Evolutionary conservation across 2,113 vertebrate genomes (phyloP).

Genomic region (Silurus meridionalis): DNA sequence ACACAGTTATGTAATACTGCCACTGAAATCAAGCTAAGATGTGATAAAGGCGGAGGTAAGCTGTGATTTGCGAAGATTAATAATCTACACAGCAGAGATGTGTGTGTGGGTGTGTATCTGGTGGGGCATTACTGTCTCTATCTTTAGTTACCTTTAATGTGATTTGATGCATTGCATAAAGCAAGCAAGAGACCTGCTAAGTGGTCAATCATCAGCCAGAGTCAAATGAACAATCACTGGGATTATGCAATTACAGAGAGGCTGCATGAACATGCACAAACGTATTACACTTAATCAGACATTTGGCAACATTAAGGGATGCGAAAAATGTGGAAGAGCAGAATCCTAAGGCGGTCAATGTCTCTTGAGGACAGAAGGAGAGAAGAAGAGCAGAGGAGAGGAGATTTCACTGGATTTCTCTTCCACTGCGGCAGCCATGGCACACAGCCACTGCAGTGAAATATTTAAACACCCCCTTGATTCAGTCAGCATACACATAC

Average conservation of each 20-base stretch:
- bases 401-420: slow-evolving; percentile 69
- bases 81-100: slow-evolving; percentile 41
- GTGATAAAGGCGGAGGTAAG: neutral
- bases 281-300: slow-evolving; percentile 5
- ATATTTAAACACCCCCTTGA: slow-evolving; percentile 62
- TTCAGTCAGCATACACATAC: slow-evolving; percentile 33
- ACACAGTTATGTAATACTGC: slow-evolving; percentile 19
- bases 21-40: neutral
- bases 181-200: slow-evolving; percentile 9
- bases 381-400: neutral
- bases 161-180: slow-evolving; percentile 14
- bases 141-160: slow-evolving; percentile 9
- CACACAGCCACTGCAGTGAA: slow-evolving; percentile 68
- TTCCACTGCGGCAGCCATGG: slow-evolving; percentile 71
- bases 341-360: neutral
- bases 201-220: slow-evolving; percentile 29
- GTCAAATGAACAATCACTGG: neutral
- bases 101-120: slow-evolving; percentile 8
- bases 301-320: neutral
- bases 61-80: slow-evolving; percentile 6
- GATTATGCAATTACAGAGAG: neutral
- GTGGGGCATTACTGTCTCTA: slow-evolving; percentile 1
- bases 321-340: neutral
- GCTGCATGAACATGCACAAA: neutral
- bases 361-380: neutral